A percentile compares a stretch with the other conserved stretches of the same genome.
Conservation (phyloP, 2,888 invertebrate species). For the Acrobasis suavella region DNA sequence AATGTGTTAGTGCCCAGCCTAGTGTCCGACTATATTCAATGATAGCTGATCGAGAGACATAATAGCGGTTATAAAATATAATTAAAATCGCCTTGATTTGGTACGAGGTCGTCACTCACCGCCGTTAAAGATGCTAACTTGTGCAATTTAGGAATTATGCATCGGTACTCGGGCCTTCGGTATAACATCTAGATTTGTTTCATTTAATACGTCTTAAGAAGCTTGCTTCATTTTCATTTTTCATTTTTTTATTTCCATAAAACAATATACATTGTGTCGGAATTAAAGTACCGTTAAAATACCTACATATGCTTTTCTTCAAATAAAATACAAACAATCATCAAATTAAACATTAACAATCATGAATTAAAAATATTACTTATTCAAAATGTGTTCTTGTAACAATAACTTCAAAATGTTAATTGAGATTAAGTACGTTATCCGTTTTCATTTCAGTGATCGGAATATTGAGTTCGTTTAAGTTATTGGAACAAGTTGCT, state of each 20-base stretch:
- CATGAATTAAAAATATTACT: too few relatives aligned
- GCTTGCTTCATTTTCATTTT: not conserved
- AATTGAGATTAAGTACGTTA: not conserved
- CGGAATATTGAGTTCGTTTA: not conserved
- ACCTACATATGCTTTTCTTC: too few relatives aligned
- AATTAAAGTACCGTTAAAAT: too few relatives aligned
- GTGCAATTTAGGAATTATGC: slow-evolving; percentile 67
- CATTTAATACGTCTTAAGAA: not conserved
- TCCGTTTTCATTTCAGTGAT: not conserved
- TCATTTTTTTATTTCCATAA: too few relatives aligned
- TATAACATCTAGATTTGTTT: slow-evolving; percentile 26
- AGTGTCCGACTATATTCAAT: too few relatives aligned
- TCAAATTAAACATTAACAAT: too few relatives aligned
- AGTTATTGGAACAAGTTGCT: too few relatives aligned
- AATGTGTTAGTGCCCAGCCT: too few relatives aligned
- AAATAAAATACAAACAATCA: too few relatives aligned
- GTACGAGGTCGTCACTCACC: slow-evolving; percentile 59
- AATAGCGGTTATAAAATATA: slow-evolving; percentile 31
- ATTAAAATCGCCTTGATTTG: slow-evolving; percentile 56
- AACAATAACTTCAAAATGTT: too few relatives aligned
- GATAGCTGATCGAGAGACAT: not conserved
- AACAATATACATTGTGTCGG: too few relatives aligned
- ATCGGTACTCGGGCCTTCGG: slow-evolving; percentile 37
- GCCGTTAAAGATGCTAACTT: slow-evolving; percentile 54
- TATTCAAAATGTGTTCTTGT: too few relatives aligned